These are phyloP conservation scores for Crypturellus undulatus DNA, from an alignment of 2,113 vertebrate genomes.

Conservation along the genomic window DNA sequence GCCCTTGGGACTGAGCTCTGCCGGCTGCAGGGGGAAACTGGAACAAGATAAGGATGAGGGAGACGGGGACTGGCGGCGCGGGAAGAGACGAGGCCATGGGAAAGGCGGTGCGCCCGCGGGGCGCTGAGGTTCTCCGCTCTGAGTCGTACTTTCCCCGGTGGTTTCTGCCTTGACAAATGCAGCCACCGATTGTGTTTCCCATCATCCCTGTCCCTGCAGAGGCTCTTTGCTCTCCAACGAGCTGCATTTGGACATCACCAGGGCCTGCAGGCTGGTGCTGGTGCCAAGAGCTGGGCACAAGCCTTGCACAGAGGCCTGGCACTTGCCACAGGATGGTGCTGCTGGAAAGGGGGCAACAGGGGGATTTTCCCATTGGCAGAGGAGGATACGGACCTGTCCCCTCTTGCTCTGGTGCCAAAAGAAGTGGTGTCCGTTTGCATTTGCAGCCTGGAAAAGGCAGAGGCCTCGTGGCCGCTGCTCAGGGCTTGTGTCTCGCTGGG, in stretches of 20 bases:
- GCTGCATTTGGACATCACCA: background rate
- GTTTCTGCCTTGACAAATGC: background rate
- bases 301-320: accelerated
- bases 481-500: background rate
- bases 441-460: background rate
- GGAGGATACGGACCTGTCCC: background rate
- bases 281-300: accelerated
- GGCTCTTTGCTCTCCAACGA: background rate
- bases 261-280: background rate
- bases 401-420: background rate
- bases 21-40: background rate
- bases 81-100: background rate
- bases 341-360: background rate
- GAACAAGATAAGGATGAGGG: no score
- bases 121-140: background rate
- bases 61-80: background rate
- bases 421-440: background rate
- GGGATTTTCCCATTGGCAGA: background rate
- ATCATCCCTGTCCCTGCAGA: no score
- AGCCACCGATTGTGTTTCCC: background rate
- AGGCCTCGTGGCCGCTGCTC: background rate
- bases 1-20: background rate
- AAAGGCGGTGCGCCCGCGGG: background rate
- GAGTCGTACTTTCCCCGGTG: background rate
- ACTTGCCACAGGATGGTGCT: background rate